Evolutionary conservation across 2,113 vertebrate genomes (phyloP).

Genomic region (Origma solitaria): DNA sequence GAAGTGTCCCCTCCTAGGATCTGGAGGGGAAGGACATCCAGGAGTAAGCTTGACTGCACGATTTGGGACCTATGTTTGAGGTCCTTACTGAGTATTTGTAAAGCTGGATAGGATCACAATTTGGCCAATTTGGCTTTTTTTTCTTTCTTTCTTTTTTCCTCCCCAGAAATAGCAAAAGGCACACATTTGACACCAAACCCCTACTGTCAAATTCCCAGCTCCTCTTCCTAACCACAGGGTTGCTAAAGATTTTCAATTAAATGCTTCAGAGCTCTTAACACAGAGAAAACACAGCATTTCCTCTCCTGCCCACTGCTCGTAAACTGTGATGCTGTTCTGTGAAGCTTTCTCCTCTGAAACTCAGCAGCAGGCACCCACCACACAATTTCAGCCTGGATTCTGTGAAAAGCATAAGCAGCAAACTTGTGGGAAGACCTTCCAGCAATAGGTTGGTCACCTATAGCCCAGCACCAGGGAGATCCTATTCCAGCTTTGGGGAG

Average conservation of each 20-base stretch:
- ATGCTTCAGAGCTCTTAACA: not conserved
- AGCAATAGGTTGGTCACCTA: not conserved
- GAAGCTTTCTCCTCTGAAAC: not conserved
- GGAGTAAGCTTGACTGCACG: not conserved
- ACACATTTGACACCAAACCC: not conserved
- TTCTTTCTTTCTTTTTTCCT: too few species aligned
- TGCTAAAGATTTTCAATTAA: not conserved
- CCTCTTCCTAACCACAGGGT: not conserved
- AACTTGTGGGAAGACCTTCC: accelerated
- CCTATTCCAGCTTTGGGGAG: not conserved
- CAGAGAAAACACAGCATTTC: not conserved
- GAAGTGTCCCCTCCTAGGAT: not conserved
- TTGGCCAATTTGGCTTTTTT: not conserved
- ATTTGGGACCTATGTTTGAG: not conserved
- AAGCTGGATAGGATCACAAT: not conserved
- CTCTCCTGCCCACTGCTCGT: not conserved
- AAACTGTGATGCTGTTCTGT: not conserved
- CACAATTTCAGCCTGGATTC: not conserved
- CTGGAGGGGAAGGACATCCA: not conserved
- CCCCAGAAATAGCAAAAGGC: not conserved
- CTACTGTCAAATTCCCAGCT: not conserved
- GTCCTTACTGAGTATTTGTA: not conserved
- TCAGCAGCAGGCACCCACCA: not conserved
- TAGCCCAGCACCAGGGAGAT: not conserved
- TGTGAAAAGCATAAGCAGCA: not conserved